Base-by-base conservation (phyloP, 2,797 vertebrate genomes). In the Perodicticus potto region DNA sequence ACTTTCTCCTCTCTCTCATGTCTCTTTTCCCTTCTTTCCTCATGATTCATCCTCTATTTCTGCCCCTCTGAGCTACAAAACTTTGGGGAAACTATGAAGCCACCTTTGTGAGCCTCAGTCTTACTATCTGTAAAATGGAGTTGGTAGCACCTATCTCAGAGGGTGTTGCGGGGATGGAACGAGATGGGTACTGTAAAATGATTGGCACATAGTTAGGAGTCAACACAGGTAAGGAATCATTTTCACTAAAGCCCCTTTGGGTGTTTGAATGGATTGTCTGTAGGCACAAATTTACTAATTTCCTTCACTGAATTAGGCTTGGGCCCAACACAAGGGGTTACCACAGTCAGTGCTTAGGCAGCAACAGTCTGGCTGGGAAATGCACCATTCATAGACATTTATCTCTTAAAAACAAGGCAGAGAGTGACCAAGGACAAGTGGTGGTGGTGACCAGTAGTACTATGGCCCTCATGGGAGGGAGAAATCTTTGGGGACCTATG, bases 41-140 rank as follows among this genome's bases (percentile, higher is more conserved):
- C 16, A 13, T 1, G 3, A 10, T 37, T 83, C 49, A 57, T 8
- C 67, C 49, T 95, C 40, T 22, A 19, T 43, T 43, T 13, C 73
- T 63, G 11, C 9, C n/a, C 32, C 73, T 90, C 43, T 74, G 73
- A 53, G 12, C 86, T 43, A 5, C 6, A 32, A 22, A 7, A 9
- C 32, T 89, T 25, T 45, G 61, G 59, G 43, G 13, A 76, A 61
- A 77, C 40, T 82, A 27, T 16, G 16, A 12, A 19, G 20, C 89
- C 7, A 17, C 59, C 43, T 69, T 34, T 9, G 1, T 23, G 32
- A 72, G 61, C 55, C 85, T 96, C 70, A 27, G 65, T 69, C 82
- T 59, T 49, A 49, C 53, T 17, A 32, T 32, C 86, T 89, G 49
- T 93, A 72, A 77, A 34, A 61, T 45, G 74, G 86, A 85, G 7